Percentiles rank a stretch among this genome's conserved stretches.
Evolutionary conservation across 2,113 vertebrate species (phyloP).

Genomic region (Taxidea taxus): DNA sequence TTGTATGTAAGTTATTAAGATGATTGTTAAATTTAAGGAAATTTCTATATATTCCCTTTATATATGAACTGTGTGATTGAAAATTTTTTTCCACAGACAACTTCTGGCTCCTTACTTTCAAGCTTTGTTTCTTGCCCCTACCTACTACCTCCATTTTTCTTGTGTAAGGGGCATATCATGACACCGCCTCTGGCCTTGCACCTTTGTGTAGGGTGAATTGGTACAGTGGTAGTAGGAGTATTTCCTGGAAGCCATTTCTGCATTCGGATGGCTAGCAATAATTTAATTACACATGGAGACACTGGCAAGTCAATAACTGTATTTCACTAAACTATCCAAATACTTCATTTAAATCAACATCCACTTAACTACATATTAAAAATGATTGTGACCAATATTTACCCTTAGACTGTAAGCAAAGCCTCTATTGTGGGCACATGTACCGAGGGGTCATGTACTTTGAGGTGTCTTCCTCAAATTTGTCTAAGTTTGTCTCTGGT

Average conservation of each 20-base stretch:
- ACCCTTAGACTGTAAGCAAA: background rate
- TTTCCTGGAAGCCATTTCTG: constrained; percentile 7
- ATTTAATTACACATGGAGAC: background rate
- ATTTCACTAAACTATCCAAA: background rate
- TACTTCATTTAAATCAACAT: background rate
- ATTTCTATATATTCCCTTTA: background rate
- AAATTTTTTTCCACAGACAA: background rate
- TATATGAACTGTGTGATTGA: background rate
- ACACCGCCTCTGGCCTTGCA: background rate
- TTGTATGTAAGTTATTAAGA: background rate
- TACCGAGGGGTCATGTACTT: too few relatives aligned
- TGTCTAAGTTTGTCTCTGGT: background rate
- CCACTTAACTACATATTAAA: background rate
- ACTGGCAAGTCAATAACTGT: background rate
- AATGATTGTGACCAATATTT: background rate
- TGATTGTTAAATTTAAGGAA: background rate
- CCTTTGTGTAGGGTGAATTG: background rate
- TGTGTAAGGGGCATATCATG: background rate
- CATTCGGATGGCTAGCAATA: background rate
- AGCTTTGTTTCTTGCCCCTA: background rate
- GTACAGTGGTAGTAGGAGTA: background rate
- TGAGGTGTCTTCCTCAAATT: background rate
- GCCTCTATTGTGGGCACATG: background rate
- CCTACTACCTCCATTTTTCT: background rate
- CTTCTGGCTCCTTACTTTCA: background rate